Evolutionary conservation across 2,113 vertebrate genomes (phyloP), one percentile per base, ranked within the genome.

Genomic region (Procavia capensis): DNA sequence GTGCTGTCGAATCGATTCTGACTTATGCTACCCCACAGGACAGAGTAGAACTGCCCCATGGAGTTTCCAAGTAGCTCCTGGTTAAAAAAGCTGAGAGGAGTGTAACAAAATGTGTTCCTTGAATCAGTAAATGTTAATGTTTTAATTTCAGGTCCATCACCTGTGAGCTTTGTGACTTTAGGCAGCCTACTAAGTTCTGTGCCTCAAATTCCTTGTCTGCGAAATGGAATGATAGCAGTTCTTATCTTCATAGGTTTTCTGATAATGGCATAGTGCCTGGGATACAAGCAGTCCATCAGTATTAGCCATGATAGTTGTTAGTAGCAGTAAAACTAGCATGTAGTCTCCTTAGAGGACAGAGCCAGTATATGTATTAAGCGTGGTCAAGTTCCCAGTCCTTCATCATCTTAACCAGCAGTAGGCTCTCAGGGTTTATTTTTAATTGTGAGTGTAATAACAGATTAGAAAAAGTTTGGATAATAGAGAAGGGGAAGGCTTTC

Each of bases 1-100:
- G n/a, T n/a, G n/a, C n/a, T n/a, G n/a, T n/a, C n/a, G n/a, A n/a
- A n/a, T n/a, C n/a, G n/a, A n/a, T n/a, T n/a, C n/a, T n/a, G n/a
- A n/a, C n/a, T n/a, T n/a, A n/a, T n/a, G n/a, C n/a, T n/a, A n/a
- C n/a, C n/a, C n/a, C n/a, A n/a, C n/a, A n/a, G n/a, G n/a, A n/a
- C n/a, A n/a, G n/a, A n/a, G n/a, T n/a, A n/a, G n/a, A n/a, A n/a
- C n/a, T n/a, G n/a, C n/a, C n/a, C n/a, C n/a, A n/a, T n/a, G n/a
- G n/a, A n/a, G n/a, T n/a, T n/a, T n/a, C n/a, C n/a, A n/a, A n/a
- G n/a, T n/a, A n/a, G n/a, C n/a, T n/a, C n/a, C n/a, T n/a, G n/a
- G n/a, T n/a, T n/a, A n/a, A 17, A 89, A 85, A 78, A 96, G 34
- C 66, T 85, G 64, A 86, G 90, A 75, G 57, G 93, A 90, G 90